Conservation (phyloP, 1,140 invertebrate species). For the Wasmannia auropunctata region DNA sequence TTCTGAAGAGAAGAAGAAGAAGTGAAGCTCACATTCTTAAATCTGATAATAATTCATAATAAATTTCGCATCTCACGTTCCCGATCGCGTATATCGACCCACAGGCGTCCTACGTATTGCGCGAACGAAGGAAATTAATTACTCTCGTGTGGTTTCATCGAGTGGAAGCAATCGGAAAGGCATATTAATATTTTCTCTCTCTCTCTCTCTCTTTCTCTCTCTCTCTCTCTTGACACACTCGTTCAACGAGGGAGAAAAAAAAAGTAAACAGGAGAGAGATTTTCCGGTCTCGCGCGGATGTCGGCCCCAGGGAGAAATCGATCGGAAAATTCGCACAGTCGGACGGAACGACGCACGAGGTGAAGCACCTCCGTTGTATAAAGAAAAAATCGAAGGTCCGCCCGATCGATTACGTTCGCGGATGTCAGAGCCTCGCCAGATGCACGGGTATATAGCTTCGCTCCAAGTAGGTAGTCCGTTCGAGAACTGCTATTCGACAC, state of each 20-base stretch:
- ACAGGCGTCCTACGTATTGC: background rate
- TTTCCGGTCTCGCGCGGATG: slow-evolving; percentile 26
- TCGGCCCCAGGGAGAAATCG: slow-evolving; percentile 20
- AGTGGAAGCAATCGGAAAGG: slow-evolving; percentile 32
- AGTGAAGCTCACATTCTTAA: background rate
- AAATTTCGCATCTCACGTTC: background rate
- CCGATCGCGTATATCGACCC: background rate
- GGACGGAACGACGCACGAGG: background rate
- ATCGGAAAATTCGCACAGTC: slow-evolving; percentile 44
- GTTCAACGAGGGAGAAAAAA: slow-evolving; percentile 6
- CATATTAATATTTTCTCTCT: slow-evolving; percentile 30
- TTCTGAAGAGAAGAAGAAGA: no score
- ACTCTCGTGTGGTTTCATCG: slow-evolving; percentile 19
- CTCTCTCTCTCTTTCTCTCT: background rate
- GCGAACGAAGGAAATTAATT: slow-evolving; percentile 34
- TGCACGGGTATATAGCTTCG: slow-evolving; percentile 2
- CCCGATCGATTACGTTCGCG: background rate
- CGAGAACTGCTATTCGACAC: background rate
- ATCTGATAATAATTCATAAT: background rate
- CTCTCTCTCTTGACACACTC: background rate
- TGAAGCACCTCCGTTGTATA: slow-evolving; percentile 9
- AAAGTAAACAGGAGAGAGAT: background rate
- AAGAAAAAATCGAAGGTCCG: slow-evolving; percentile 13
- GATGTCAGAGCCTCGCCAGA: background rate
- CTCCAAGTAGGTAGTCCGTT: background rate